phyloP scores from a whole-genome alignment of 1,140 invertebrate species.

The Hormaphis cornu region DNA sequence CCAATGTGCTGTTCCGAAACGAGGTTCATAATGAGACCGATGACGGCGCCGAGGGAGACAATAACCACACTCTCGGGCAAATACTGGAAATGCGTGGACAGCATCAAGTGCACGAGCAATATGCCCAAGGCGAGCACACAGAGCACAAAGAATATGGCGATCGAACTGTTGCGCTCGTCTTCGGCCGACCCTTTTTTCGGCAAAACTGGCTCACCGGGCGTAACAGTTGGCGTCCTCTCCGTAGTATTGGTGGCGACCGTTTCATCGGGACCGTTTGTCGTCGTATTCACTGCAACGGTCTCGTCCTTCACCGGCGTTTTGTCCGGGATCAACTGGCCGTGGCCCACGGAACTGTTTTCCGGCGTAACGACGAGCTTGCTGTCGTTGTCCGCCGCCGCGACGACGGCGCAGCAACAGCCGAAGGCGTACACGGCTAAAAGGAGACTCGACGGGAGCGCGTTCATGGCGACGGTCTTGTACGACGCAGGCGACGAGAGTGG shows the following conservation, averaged over 20 bases:
- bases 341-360: neutral
- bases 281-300: neutral
- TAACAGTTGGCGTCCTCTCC: constrained; percentile 39
- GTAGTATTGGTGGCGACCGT: neutral
- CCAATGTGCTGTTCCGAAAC: constrained; percentile 82
- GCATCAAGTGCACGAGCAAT: constrained; percentile 84
- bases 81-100: constrained; percentile 92
- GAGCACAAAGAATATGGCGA: constrained; percentile 93
- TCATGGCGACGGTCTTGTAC: too few relatives aligned
- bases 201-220: constrained; percentile 52
- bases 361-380: neutral
- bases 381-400: neutral
- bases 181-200: constrained; percentile 81
- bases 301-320: neutral
- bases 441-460: too few relatives aligned
- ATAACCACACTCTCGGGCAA: constrained; percentile 96
- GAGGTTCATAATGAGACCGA: constrained; percentile 82
- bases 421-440: too few relatives aligned
- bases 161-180: constrained; percentile 90
- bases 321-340: neutral
- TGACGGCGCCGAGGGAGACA: constrained; percentile 84
- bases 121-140: constrained; percentile 88
- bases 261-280: neutral
- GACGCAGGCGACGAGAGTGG: too few relatives aligned
- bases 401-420: neutral